Conservation (phyloP, 2,113 vertebrate genomes). For the Myrmecobius fasciatus region DNA sequence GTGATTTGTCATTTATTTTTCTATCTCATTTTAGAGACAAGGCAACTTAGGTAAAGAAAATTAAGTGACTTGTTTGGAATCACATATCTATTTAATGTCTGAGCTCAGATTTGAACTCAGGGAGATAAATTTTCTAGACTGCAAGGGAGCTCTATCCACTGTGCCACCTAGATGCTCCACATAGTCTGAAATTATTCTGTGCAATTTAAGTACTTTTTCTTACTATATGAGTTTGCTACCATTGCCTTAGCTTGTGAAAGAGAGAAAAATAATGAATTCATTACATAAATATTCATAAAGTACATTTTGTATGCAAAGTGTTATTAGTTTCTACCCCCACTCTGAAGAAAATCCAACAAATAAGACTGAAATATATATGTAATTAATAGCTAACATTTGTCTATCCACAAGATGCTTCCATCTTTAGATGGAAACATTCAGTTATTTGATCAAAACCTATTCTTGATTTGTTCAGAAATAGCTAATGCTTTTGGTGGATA, state of each 20-base stretch:
- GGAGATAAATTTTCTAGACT: not conserved
- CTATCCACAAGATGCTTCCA: not conserved
- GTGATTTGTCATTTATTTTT: not conserved
- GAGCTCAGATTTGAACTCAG: not conserved
- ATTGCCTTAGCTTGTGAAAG: not conserved
- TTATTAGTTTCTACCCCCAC: not conserved
- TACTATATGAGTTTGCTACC: not conserved
- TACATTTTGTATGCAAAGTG: not conserved
- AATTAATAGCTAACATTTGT: not conserved
- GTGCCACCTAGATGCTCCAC: not conserved
- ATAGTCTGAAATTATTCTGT: not conserved
- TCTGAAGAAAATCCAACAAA: not conserved
- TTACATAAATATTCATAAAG: not conserved
- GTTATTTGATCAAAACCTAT: not conserved
- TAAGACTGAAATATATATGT: not conserved
- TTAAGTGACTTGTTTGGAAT: not conserved
- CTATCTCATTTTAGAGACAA: not conserved
- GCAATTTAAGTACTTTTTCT: not conserved
- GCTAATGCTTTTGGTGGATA: not conserved
- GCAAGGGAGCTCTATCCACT: not conserved
- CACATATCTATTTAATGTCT: not conserved
- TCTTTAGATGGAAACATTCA: not conserved
- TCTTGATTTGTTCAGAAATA: not conserved
- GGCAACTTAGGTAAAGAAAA: not conserved
- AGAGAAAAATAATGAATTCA: not conserved